phyloP scores from a whole-genome alignment of 2,888 invertebrate species.

The Monoplex corrugatus region DNA sequence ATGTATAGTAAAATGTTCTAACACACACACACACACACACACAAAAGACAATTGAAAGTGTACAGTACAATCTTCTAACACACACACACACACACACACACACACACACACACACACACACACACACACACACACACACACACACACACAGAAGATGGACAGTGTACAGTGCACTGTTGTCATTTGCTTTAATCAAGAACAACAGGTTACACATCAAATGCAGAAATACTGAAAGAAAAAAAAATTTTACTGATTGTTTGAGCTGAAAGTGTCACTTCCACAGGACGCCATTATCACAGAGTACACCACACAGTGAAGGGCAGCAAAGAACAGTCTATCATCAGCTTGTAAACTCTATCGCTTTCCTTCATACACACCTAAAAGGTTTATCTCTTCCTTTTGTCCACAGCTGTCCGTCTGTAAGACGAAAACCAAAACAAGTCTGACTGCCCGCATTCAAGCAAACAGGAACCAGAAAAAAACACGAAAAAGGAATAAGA shows the following conservation, averaged over 20 bases:
- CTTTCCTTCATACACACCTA: too few relatives aligned
- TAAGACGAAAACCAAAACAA: too few relatives aligned
- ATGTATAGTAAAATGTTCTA: not conserved
- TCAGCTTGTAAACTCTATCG: too few relatives aligned
- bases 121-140: not conserved
- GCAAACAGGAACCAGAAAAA: too few relatives aligned
- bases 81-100: constrained; percentile 21
- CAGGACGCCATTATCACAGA: not conserved
- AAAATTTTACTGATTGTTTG: too few relatives aligned
- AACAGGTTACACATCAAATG: not conserved
- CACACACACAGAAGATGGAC: not conserved
- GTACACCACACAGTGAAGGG: too few relatives aligned
- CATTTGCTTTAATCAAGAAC: not conserved
- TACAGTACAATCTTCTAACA: not conserved
- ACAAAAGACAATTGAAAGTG: not conserved
- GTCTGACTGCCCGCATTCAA: too few relatives aligned
- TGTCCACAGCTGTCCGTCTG: too few relatives aligned
- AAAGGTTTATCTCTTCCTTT: not conserved
- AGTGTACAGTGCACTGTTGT: not conserved
- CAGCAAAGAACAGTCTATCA: too few relatives aligned
- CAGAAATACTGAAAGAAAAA: not conserved
- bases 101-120: constrained; percentile 12
- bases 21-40: constrained; percentile 33
- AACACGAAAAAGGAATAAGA: too few relatives aligned
- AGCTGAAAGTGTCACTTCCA: not conserved